Evolutionary conservation across 2,888 invertebrate species (phyloP), one percentile per base, ranked within the genome.

Genomic region (Dascillus cervinus): DNA sequence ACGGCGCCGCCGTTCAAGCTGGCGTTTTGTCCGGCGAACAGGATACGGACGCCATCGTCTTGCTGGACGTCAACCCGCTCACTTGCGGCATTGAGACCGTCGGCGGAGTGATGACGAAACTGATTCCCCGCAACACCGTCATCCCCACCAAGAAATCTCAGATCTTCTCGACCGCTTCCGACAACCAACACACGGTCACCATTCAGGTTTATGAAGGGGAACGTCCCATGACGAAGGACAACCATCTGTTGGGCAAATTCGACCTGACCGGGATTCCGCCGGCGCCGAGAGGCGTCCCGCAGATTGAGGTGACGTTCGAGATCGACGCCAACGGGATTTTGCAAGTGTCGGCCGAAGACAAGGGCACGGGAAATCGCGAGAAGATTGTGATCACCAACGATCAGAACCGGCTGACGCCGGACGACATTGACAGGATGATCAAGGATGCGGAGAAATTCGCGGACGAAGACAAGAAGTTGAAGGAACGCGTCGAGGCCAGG

Each of bases 41-140:
- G 67, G 92, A 92, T 60, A 94, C 94, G 2, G 92, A 92, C 51
- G 95, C 95, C 32, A 85, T 97, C 48, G 92, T 97, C 1, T 75
- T 98, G 38, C 77, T 98, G 43, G 97, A 99, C 64, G 98, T 98
- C 31, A 97, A 96, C 66, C 98, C 98, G 48, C 75, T 99, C 45
- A 97, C 98, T 45, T 80, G 98, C 82, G 98, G 98, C 68, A 98
- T 99, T 59, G 98, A 99, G 69, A 99, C 98, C 22, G 96, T 97
- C 26, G 97, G 98, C 43, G 98, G 98, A 48, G 97, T 98, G 14
- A 98, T 99, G 97, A 97, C 97, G 50, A 97, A 96, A 64, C 75
- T 98, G 32, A 98, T 98, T 61, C 87, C 91, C 31, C 75, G 97
- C 53, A 98, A 98, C 75, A 97, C 97, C 13, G 95, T 96, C 43